Percentiles rank a stretch among this genome's conserved stretches.
Evolutionary conservation across 2,888 invertebrate genomes (phyloP).

Genomic region (Lasioglossum zephyrum): DNA sequence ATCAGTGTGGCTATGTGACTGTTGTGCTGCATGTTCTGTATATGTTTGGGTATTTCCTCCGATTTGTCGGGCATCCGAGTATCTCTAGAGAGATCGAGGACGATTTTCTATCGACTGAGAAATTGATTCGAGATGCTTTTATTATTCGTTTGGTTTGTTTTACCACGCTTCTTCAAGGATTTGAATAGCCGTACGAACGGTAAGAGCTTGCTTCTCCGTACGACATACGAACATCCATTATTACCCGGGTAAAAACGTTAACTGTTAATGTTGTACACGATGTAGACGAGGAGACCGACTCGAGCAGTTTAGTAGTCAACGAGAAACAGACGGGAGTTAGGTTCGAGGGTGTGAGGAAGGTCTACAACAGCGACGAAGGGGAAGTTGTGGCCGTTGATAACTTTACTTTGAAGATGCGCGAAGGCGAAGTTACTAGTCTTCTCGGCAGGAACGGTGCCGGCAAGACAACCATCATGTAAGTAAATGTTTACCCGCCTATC

Average conservation of each 20-base stretch:
- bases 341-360: conserved; percentile 89
- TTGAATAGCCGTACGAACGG: conserved; percentile 27
- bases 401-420: conserved; percentile 91
- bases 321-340: conserved; percentile 89
- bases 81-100: neutral
- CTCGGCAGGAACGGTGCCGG: conserved; percentile 96
- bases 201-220: conserved; percentile 53
- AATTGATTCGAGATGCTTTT: conserved; percentile 12
- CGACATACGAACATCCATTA: neutral
- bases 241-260: conserved; percentile 3
- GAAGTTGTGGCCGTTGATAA: conserved; percentile 89
- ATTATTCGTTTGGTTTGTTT: conserved; percentile 17
- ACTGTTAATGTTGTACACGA: neutral
- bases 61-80: too few relatives aligned
- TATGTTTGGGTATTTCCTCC: neutral
- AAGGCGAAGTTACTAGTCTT: conserved; percentile 93
- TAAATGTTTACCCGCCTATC: conserved; percentile 64
- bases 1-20: neutral
- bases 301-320: conserved; percentile 74
- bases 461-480: conserved; percentile 96
- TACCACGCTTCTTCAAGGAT: conserved; percentile 39
- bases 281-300: conserved; percentile 76
- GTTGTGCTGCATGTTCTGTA: conserved; percentile 28
- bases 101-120: neutral
- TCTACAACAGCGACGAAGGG: conserved; percentile 86